Base-by-base conservation (phyloP, 1,140 invertebrate species). In the Odontomachus brunneus region DNA sequence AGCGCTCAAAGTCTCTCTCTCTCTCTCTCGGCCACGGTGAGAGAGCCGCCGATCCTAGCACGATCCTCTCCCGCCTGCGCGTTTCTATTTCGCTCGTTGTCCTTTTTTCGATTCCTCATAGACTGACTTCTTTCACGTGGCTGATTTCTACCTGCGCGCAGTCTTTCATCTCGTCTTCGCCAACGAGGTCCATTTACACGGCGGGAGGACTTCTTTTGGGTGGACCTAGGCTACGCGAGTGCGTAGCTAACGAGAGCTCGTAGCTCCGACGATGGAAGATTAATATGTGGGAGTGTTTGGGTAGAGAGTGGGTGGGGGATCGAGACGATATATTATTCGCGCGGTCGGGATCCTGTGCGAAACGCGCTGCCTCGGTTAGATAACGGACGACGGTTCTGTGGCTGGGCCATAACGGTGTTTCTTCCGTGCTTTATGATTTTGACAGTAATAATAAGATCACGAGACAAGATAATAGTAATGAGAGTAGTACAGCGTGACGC, bases 141-240 rank as follows among this genome's bases (percentile, higher is more conserved):
- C 51, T 55, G 66, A 74, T 48, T 62, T 71, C 74, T 82, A 88
- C 83, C 83, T 84, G 83, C 86, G 81, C 86, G 88, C 38, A 11
- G 71, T 88, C 88, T 89, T 89, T 89, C 86, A 89, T 89, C 88
- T 80, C 85, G 73, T 67, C 84, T 76, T 67, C 84, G 81, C 84
- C 88, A 89, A 88, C 86, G 72, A 86, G 88, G 62, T 85, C 87
- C 88, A 88, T 89, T 89, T 88, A 88, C 88, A 89, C 88, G 84
- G 81, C 57, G 80, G 84, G 85, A 62, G 87, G 85, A 84, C 76
- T 82, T 59, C 63, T 73, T 87, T 87, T 76, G 44, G 78, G 38
- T 22, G 48, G 62, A 60, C 75, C 49, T 44, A 44, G 72, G 53
- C 73, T 78, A 15, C 12, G 51, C 33, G 29, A 49, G 53, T 72